Conservation (phyloP, 2,888 invertebrate species). For the Nemotelus nigrinus region DNA sequence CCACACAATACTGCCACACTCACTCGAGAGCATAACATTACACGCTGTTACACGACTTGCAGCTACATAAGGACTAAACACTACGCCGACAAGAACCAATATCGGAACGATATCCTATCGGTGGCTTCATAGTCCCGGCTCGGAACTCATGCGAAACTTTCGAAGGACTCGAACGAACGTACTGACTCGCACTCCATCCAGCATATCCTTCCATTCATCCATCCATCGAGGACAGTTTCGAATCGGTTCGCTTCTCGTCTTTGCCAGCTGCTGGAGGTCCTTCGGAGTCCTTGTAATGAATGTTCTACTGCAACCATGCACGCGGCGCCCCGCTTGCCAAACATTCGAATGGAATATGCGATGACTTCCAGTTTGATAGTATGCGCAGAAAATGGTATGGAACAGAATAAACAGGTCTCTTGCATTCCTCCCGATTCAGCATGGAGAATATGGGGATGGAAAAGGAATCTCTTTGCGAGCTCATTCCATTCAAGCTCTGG, state of each 20-base stretch:
- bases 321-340: neutral
- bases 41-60: conserved; percentile 43
- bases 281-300: conserved; percentile 27
- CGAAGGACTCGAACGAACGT: conserved; percentile 11
- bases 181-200: neutral
- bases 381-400: conserved; percentile 24
- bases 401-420: neutral
- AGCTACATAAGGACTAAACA: conserved; percentile 42
- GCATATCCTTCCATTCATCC: conserved; percentile 3
- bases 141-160: conserved; percentile 9
- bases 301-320: conserved; percentile 19
- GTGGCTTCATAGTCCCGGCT: conserved; percentile 5
- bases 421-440: neutral
- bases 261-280: neutral
- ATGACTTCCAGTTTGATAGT: conserved; percentile 20
- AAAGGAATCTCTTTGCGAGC: too few relatives aligned
- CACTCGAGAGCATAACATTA: conserved; percentile 21
- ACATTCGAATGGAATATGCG: conserved; percentile 36
- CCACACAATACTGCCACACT: conserved; percentile 4
- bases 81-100: conserved; percentile 27
- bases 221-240: conserved; percentile 33
- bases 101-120: conserved; percentile 35
- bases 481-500: too few relatives aligned
- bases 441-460: neutral
- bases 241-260: conserved; percentile 37